Evolutionary conservation across 1,140 invertebrate genomes (phyloP).

Genomic region (Eufriesea mexicana): DNA sequence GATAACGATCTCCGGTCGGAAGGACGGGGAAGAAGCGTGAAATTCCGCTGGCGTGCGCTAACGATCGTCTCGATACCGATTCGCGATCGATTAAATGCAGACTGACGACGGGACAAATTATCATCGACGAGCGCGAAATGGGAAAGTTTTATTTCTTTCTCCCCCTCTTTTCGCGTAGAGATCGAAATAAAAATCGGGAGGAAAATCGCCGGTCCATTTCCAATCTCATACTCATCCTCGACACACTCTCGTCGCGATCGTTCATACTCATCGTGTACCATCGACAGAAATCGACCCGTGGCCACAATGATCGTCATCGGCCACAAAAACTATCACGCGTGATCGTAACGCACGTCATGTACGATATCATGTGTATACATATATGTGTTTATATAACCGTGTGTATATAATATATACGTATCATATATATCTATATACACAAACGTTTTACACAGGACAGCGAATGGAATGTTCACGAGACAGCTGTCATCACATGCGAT

Average conservation of each 20-base stretch:
- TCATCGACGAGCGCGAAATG: background rate
- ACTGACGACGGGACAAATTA: background rate
- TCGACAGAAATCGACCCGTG: slow-evolving; percentile 20
- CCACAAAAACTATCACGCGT: slow-evolving; percentile 15
- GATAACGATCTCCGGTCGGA: background rate
- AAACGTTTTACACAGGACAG: slow-evolving; percentile 65
- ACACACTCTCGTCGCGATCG: slow-evolving; percentile 14
- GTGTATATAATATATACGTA: slow-evolving; percentile 24
- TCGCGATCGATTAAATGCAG: background rate
- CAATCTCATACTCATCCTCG: slow-evolving; percentile 12
- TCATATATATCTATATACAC: slow-evolving; percentile 37
- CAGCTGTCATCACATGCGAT: slow-evolving; percentile 67
- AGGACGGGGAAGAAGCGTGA: background rate
- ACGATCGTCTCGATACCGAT: background rate
- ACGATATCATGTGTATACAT: slow-evolving; percentile 22
- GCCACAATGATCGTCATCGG: background rate
- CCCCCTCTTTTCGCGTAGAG: too few species aligned
- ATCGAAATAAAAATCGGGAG: too few species aligned
- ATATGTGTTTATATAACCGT: slow-evolving; percentile 29
- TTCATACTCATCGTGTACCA: slow-evolving; percentile 4
- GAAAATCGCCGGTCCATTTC: background rate
- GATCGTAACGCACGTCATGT: slow-evolving; percentile 42
- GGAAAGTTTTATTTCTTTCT: background rate
- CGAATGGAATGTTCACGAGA: slow-evolving; percentile 72
- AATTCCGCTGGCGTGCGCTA: background rate